phyloP scores from a whole-genome alignment of 2,888 invertebrate species.

The Dasysyrphus albostriatus region DNA sequence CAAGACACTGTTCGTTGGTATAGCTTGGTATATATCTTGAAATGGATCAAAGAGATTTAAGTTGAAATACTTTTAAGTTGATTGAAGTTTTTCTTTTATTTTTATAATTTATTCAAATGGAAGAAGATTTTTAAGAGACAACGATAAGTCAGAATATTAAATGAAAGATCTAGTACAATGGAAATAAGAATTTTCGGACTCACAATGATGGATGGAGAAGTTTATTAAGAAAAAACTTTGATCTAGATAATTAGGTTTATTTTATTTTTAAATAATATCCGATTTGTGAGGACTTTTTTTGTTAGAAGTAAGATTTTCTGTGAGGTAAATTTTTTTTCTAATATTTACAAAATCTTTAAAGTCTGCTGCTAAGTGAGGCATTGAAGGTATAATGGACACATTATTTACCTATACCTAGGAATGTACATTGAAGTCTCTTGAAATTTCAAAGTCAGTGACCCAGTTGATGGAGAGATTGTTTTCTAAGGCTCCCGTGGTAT shows the following conservation, averaged over 20 bases:
- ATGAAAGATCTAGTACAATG: neutral
- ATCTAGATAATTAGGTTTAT: conserved; percentile 6
- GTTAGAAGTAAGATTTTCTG: neutral
- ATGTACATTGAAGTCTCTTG: no score
- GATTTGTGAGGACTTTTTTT: no score
- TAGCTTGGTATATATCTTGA: neutral
- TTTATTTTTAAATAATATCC: no score
- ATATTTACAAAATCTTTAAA: no score
- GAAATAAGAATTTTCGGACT: neutral
- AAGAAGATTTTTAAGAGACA: neutral
- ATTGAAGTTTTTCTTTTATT: neutral
- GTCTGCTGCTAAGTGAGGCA: no score
- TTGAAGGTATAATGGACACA: no score
- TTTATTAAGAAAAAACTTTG: neutral
- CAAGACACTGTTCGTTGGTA: neutral
- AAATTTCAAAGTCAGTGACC: no score
- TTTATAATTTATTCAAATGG: neutral
- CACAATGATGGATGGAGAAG: neutral
- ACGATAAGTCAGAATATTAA: neutral
- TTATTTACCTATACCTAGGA: no score
- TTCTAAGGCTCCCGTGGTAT: no score
- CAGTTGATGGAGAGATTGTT: no score
- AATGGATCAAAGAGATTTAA: conserved; percentile 9
- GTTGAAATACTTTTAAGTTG: neutral
- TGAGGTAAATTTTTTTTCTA: no score